phyloP scores from a whole-genome alignment of 1,140 invertebrate genomes.

The Caenorhabditis latens region DNA sequence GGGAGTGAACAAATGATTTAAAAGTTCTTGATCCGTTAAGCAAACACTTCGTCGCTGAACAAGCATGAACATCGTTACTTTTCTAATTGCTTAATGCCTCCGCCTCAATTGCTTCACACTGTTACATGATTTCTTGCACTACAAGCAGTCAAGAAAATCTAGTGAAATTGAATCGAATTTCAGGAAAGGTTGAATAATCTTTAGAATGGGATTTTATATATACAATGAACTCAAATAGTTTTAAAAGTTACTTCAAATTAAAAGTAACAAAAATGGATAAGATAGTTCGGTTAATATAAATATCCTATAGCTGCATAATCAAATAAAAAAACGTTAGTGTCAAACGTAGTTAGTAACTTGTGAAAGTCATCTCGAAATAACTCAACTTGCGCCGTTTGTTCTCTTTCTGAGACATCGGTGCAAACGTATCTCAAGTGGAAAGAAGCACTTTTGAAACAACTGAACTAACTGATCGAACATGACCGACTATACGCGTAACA shows the following conservation, averaged over 20 bases:
- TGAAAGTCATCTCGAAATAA: constrained; percentile 48
- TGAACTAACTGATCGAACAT: constrained; percentile 55
- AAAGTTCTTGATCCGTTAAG: constrained; percentile 17
- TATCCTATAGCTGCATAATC: no score
- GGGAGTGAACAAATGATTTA: constrained; percentile 29
- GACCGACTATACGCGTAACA: constrained; percentile 15
- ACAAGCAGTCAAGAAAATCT: no score
- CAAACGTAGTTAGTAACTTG: background rate
- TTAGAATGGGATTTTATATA: no score
- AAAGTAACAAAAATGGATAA: no score
- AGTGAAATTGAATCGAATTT: no score
- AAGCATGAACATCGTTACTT: constrained; percentile 50
- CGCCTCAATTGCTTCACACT: background rate
- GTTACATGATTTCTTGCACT: background rate
- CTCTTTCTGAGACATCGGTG: background rate
- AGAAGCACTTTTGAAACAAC: constrained; percentile 38
- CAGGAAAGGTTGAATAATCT: no score
- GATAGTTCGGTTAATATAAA: no score
- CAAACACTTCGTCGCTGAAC: constrained; percentile 19
- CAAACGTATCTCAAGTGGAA: constrained; percentile 45
- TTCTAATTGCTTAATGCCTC: background rate
- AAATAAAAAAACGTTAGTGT: background rate
- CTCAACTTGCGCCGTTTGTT: constrained; percentile 12
- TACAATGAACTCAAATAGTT: no score
- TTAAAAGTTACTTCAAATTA: no score